A percentile compares a stretch with the other conserved stretches of the same genome.
Conservation (phyloP, 2,797 vertebrate genomes). For the Peromyscus eremicus region DNA sequence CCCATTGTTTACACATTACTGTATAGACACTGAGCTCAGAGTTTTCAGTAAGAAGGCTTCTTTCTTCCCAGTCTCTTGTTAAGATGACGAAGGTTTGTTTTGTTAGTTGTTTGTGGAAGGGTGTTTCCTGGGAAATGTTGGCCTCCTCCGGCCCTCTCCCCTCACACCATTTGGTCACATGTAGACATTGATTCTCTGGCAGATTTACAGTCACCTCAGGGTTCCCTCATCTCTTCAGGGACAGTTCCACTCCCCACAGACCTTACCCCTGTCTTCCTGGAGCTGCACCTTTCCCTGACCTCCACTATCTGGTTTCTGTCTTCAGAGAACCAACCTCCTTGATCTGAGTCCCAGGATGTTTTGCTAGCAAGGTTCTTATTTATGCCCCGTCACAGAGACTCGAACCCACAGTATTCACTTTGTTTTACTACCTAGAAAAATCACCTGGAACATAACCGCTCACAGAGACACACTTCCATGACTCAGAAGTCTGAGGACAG, state of each 20-base stretch:
- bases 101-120: not conserved
- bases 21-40: not conserved
- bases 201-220: conserved; percentile 17
- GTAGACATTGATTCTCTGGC: conserved; percentile 17
- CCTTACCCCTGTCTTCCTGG: not conserved
- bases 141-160: not conserved
- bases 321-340: conserved; percentile 5
- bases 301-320: conserved; percentile 44
- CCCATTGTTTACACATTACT: not conserved
- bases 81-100: not conserved
- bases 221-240: not conserved
- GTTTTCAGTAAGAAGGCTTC: not conserved
- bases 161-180: not conserved
- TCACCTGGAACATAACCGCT: not conserved
- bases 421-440: not conserved
- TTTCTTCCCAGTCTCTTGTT: not conserved
- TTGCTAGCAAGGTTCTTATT: not conserved
- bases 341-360: not conserved
- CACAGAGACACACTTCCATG: not conserved
- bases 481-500: not conserved
- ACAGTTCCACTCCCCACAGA: conserved; percentile 45
- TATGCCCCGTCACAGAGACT: not conserved
- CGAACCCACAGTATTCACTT: not conserved
- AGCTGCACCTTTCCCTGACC: conserved; percentile 11
- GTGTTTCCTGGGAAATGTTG: not conserved